Evolutionary conservation across 2,888 invertebrate species (phyloP).

Genomic region (Coenonympha glycerion): DNA sequence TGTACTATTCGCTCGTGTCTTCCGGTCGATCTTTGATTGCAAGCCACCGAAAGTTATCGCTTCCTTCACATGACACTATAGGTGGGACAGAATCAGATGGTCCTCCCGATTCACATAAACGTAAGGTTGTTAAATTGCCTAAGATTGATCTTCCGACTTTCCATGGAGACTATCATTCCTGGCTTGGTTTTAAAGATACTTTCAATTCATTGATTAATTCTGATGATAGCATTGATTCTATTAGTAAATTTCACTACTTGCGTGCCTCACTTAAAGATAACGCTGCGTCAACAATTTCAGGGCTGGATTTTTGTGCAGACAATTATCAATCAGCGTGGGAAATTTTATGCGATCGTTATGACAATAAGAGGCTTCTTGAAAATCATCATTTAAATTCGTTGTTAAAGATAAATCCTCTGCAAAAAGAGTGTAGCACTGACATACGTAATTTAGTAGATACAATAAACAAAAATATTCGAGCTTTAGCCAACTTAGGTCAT

Average conservation of each 20-base stretch:
- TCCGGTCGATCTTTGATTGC: too few relatives aligned
- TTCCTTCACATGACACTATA: too few relatives aligned
- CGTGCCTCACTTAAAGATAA: constrained; percentile 9
- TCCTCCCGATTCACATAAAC: too few relatives aligned
- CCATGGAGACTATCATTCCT: too few relatives aligned
- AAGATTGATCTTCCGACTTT: too few relatives aligned
- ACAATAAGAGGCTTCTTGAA: constrained; percentile 27
- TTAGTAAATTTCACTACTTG: constrained; percentile 12
- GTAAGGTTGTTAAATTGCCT: too few relatives aligned
- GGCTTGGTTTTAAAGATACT: too few relatives aligned
- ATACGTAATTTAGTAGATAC: constrained; percentile 25
- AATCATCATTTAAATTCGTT: constrained; percentile 30
- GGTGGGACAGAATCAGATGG: too few relatives aligned
- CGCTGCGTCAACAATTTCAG: constrained; percentile 20
- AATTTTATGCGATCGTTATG: constrained; percentile 13
- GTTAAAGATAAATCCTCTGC: constrained; percentile 25
- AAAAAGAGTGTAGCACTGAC: constrained; percentile 19
- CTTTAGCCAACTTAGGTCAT: constrained; percentile 18
- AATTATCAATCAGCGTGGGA: constrained; percentile 20
- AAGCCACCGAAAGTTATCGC: too few relatives aligned
- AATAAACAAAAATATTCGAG: constrained; percentile 25
- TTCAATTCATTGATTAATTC: too few relatives aligned
- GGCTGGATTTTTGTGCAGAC: constrained; percentile 23
- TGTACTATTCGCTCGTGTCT: too few relatives aligned
- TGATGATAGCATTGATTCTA: too few relatives aligned